These are phyloP conservation scores for Papilio aristodemus DNA, from an alignment of 1,140 invertebrate genomes.

Conservation along the genomic window DNA sequence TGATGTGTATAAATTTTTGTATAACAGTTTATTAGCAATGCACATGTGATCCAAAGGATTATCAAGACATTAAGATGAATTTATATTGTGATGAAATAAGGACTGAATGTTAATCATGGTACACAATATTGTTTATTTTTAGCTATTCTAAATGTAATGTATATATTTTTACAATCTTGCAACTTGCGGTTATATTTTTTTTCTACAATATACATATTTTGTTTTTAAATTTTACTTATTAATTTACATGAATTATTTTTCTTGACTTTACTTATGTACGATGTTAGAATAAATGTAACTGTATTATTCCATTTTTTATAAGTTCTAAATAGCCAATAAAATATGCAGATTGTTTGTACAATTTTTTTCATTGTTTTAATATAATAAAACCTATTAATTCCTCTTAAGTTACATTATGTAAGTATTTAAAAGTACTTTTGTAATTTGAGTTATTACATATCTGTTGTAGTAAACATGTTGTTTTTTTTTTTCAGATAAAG, in stretches of 20 bases:
- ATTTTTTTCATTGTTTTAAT: slow-evolving; percentile 39
- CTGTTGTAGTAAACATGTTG: slow-evolving; percentile 32
- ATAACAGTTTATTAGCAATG: slow-evolving; percentile 41
- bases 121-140: slow-evolving; percentile 56
- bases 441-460: neutral
- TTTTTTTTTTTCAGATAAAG: slow-evolving; percentile 36
- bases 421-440: slow-evolving; percentile 14
- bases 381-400: neutral
- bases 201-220: slow-evolving; percentile 58
- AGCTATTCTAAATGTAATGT: slow-evolving; percentile 56
- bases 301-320: slow-evolving; percentile 73
- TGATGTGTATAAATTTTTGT: slow-evolving; percentile 26
- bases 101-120: slow-evolving; percentile 62
- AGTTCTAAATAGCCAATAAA: slow-evolving; percentile 50
- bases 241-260: slow-evolving; percentile 68
- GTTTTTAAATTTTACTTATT: slow-evolving; percentile 59
- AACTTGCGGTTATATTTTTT: slow-evolving; percentile 60
- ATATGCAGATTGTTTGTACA: slow-evolving; percentile 52
- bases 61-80: slow-evolving; percentile 54
- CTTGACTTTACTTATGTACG: slow-evolving; percentile 55
- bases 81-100: slow-evolving; percentile 66
- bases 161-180: slow-evolving; percentile 59
- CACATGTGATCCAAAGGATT: slow-evolving; percentile 63
- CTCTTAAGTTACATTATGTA: slow-evolving; percentile 5
- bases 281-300: slow-evolving; percentile 71